Evolutionary conservation across 2,113 vertebrate genomes (phyloP), one percentile per base, ranked within the genome.

Genomic region (Stictonetta naevosa): DNA sequence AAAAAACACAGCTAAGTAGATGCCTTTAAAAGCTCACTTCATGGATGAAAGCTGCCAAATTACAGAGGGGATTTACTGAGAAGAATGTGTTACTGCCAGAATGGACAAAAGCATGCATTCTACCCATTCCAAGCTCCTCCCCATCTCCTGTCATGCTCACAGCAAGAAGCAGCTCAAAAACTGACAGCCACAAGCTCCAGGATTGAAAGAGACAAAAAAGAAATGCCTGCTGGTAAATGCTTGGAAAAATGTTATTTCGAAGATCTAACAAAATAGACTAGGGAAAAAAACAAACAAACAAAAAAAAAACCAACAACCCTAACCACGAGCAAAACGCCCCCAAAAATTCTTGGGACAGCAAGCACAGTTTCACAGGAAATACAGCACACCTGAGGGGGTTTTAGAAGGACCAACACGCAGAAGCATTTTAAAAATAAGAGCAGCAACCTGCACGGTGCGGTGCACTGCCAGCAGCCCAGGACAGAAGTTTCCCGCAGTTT

Each of bases 51-150:
- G 93, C 91, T 81, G 87, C 87, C 93, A 95, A 94, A 96, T 93
- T 97, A 92, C 93, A 94, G 80, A 96, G 88, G 33, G 90, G 95
- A 96, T 97, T 97, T 96, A 90, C 80, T 46, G 89, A 92, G 72
- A 96, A 96, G 87, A 97, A 96, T 73, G 72, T 21, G 82, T 59
- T 76, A 59, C 76, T 94, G 93, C 96, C 86, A 96, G 96, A 82
- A 94, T 7, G 80, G 94, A 96, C 92, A 97, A 97, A 97, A 97
- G 85, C 93, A 86, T 44, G 93, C 93, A 90, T 93, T 91, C 86
- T 97, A 91, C 50, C 86, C 90, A 85, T 52, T 97, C 90, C 84
- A 97, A 97, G 90, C 92, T 96, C 93, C 91, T 96, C 94, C 97
- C 95, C 84, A 69, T 92, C 89, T 82, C 92, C 92, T 92, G 82